phyloP scores from a whole-genome alignment of 2,888 invertebrate species.

The Netelia inedita region DNA sequence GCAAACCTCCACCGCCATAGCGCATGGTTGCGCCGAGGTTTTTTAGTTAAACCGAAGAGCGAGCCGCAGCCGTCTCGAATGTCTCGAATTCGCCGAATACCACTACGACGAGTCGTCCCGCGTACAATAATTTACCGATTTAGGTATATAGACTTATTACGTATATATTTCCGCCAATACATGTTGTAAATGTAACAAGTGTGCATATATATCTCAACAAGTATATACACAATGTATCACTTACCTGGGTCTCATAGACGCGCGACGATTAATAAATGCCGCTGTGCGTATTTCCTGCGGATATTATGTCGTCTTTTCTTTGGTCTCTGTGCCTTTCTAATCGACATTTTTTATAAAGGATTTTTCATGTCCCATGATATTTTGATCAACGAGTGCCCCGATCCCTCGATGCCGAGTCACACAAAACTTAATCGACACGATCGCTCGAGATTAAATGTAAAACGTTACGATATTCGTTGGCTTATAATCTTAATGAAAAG shows the following conservation, averaged over 20 bases:
- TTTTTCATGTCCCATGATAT: too few species aligned
- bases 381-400: too few species aligned
- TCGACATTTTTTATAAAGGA: too few species aligned
- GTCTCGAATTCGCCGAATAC: background rate
- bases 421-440: background rate
- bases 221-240: background rate
- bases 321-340: too few species aligned
- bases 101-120: background rate
- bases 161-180: background rate
- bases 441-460: background rate
- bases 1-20: too few species aligned
- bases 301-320: too few species aligned
- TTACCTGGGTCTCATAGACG: background rate
- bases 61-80: too few species aligned
- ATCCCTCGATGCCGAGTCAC: too few species aligned
- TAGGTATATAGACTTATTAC: too few species aligned
- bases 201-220: background rate
- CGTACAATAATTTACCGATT: background rate
- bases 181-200: background rate
- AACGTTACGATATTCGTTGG: background rate
- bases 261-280: background rate
- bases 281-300: too few species aligned
- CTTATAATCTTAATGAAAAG: background rate
- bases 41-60: too few species aligned
- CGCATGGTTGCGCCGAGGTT: too few species aligned